phyloP scores from a whole-genome alignment of 2,113 vertebrate species.

The Caretta caretta region DNA sequence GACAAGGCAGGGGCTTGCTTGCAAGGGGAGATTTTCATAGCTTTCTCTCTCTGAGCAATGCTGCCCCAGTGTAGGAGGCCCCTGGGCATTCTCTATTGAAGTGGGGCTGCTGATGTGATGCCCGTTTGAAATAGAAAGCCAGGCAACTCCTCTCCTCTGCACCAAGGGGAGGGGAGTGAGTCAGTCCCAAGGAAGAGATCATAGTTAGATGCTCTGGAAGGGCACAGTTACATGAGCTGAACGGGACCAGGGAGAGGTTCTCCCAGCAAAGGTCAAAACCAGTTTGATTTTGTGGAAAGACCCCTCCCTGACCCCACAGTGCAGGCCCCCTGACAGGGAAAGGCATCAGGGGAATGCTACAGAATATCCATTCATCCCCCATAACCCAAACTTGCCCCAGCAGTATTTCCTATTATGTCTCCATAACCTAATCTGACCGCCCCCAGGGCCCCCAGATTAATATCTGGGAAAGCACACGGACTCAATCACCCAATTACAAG shows the following conservation, averaged over 20 bases:
- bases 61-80: not conserved
- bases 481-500: conserved; percentile 71
- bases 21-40: not conserved
- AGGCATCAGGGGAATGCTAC: conserved; percentile 27
- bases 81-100: not conserved
- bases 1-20: not conserved
- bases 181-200: not conserved
- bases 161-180: not conserved
- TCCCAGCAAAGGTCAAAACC: conserved; percentile 35
- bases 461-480: conserved; percentile 73
- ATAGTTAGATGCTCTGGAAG: not conserved
- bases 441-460: conserved; percentile 68
- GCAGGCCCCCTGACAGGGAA: conserved; percentile 22
- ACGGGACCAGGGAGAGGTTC: not conserved
- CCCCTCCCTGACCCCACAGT: not conserved
- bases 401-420: conserved; percentile 81
- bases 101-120: accelerated
- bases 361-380: conserved; percentile 49
- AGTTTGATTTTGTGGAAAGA: not conserved
- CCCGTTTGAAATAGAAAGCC: not conserved
- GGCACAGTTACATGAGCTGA: conserved; percentile 13
- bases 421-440: conserved; percentile 74
- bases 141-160: not conserved
- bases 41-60: not conserved
- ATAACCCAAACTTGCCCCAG: conserved; percentile 76